Evolutionary conservation across 2,888 invertebrate species (phyloP).

Genomic region (Agonopterix alstromeriana): DNA sequence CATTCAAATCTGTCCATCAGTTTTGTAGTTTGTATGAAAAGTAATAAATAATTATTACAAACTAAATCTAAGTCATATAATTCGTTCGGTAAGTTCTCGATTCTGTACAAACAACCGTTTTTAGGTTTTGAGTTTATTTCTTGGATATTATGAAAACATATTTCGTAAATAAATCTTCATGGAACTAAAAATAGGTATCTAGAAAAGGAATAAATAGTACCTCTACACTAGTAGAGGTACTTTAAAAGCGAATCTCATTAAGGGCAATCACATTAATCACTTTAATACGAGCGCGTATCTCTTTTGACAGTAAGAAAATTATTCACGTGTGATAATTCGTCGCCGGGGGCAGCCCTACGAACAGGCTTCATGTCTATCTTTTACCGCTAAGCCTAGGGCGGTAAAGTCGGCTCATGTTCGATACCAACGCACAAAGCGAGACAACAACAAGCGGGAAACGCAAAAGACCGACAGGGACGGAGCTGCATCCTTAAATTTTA

Average conservation of each 20-base stretch:
- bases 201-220: too few relatives aligned
- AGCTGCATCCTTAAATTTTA: constrained; percentile 66
- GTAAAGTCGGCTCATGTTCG: constrained; percentile 62
- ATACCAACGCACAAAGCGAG: constrained; percentile 48
- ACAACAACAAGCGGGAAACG: constrained; percentile 31
- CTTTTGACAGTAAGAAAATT: constrained; percentile 46
- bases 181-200: too few relatives aligned
- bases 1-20: too few relatives aligned
- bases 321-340: constrained; percentile 46
- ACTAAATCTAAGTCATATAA: too few relatives aligned
- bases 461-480: constrained; percentile 44
- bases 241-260: constrained; percentile 30
- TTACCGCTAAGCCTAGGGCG: constrained; percentile 74
- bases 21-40: too few relatives aligned
- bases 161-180: too few relatives aligned
- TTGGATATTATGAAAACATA: too few relatives aligned
- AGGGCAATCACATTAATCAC: constrained; percentile 42
- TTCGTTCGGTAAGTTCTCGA: too few relatives aligned
- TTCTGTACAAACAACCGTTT: too few relatives aligned
- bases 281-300: constrained; percentile 39
- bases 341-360: constrained; percentile 53
- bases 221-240: too few relatives aligned
- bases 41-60: too few relatives aligned
- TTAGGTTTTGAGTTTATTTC: too few relatives aligned
- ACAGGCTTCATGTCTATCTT: constrained; percentile 66